These are phyloP conservation scores for Cosmopolites sordidus DNA, from an alignment of 2,888 invertebrate genomes.

Conservation along the genomic window DNA sequence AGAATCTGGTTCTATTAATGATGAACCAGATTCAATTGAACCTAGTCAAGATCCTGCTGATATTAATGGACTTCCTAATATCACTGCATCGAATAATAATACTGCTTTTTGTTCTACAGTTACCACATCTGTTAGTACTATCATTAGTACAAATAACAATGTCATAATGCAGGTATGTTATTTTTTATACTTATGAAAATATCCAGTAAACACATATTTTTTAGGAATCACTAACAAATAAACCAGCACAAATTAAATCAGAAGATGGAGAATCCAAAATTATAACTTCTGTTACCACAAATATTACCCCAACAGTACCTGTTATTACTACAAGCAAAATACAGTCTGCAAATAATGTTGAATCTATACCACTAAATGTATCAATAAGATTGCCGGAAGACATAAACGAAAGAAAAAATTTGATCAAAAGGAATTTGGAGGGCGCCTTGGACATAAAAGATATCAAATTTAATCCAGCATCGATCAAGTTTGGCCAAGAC, in stretches of 20 bases:
- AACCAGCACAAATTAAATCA: conserved; percentile 10
- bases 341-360: conserved; percentile 23
- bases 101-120: background rate
- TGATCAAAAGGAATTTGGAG: conserved; percentile 44
- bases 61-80: background rate
- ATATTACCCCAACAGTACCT: conserved; percentile 33
- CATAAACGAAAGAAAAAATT: conserved; percentile 46
- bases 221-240: conserved; percentile 12
- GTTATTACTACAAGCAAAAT: conserved; percentile 35
- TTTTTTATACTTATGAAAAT: background rate
- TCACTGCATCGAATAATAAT: background rate
- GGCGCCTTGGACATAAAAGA: conserved; percentile 35
- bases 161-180: conserved; percentile 2
- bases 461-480: conserved; percentile 32
- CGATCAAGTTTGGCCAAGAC: conserved; percentile 26
- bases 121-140: conserved; percentile 13
- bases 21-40: conserved; percentile 46
- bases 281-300: conserved; percentile 9
- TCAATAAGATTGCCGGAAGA: conserved; percentile 47
- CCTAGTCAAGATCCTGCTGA: conserved; percentile 17
- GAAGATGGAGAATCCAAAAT: conserved; percentile 18
- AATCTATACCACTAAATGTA: conserved; percentile 44
- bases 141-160: conserved; percentile 10
- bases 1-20: conserved; percentile 78
- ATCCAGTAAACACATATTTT: no score